phyloP scores from a whole-genome alignment of 2,888 invertebrate genomes.

The Eupelmus urozonus region DNA sequence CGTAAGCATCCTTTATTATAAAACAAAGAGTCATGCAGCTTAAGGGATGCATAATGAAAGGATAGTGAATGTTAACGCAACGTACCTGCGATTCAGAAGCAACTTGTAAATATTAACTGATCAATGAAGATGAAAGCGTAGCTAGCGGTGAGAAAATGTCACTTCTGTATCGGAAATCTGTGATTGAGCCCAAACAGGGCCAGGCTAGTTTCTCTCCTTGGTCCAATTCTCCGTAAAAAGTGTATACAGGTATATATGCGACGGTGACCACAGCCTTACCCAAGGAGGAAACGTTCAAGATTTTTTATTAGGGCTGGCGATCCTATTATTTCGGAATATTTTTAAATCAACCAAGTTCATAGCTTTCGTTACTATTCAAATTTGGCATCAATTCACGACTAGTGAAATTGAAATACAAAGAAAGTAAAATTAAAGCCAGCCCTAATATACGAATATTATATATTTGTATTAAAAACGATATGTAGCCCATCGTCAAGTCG shows the following conservation, averaged over 20 bases:
- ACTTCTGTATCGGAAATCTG: slow-evolving; percentile 57
- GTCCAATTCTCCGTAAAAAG: background rate
- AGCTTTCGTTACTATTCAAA: no score
- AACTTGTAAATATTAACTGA: slow-evolving; percentile 35
- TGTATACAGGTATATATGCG: background rate
- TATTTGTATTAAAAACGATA: slow-evolving; percentile 30
- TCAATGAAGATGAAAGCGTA: background rate
- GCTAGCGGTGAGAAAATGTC: slow-evolving; percentile 42
- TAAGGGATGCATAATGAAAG: background rate
- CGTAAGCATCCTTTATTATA: background rate
- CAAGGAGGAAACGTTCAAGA: slow-evolving; percentile 16
- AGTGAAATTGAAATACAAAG: background rate
- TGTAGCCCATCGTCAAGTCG: slow-evolving; percentile 1
- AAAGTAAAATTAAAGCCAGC: background rate
- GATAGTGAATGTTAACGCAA: background rate
- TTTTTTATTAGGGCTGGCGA: background rate
- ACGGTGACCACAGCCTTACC: background rate
- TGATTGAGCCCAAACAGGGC: slow-evolving; percentile 24
- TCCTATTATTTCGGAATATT: background rate
- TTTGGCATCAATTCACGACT: background rate
- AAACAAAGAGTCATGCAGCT: background rate
- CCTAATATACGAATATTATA: slow-evolving; percentile 34
- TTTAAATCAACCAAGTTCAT: no score
- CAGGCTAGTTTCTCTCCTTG: background rate
- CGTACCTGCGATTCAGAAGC: slow-evolving; percentile 30